Evolutionary conservation across 2,113 vertebrate species (phyloP).

Genomic region (Opisthocomus hoazin): DNA sequence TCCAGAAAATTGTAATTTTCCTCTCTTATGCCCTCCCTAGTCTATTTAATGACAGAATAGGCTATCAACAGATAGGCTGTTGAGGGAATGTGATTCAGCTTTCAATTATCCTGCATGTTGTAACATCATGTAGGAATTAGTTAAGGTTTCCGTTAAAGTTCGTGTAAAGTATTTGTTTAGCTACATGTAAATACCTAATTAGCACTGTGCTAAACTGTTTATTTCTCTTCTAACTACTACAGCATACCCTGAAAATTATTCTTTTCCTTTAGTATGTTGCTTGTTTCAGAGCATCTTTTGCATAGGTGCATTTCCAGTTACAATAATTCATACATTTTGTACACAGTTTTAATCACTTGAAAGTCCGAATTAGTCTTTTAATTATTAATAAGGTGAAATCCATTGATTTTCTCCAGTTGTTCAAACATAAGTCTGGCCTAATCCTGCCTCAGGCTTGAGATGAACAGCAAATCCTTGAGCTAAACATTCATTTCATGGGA

Average conservation of each 20-base stretch:
- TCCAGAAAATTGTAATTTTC: neutral
- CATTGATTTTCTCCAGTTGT: slow-evolving; percentile 87
- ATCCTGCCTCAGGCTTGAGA: slow-evolving; percentile 77
- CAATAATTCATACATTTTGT: slow-evolving; percentile 63
- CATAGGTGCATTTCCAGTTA: slow-evolving; percentile 7
- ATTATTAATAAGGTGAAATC: slow-evolving; percentile 85
- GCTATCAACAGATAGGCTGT: neutral
- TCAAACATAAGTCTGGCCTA: slow-evolving; percentile 77
- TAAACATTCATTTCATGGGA: slow-evolving; percentile 81
- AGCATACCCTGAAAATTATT: neutral
- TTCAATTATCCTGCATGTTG: neutral
- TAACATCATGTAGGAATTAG: neutral
- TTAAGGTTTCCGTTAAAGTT: slow-evolving; percentile 10
- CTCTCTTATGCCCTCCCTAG: neutral
- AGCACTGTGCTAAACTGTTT: neutral
- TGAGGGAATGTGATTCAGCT: slow-evolving; percentile 27
- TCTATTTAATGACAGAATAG: neutral
- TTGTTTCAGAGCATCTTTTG: slow-evolving; percentile 29
- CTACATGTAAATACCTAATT: neutral
- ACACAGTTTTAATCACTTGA: slow-evolving; percentile 73
- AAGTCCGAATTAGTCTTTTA: slow-evolving; percentile 77
- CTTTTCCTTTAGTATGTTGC: neutral
- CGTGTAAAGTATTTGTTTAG: neutral
- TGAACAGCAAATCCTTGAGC: slow-evolving; percentile 78
- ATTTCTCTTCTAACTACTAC: neutral